Evolutionary conservation across 2,888 invertebrate species (phyloP), one percentile per base, ranked within the genome.

Genomic region (Drosophila limbata): DNA sequence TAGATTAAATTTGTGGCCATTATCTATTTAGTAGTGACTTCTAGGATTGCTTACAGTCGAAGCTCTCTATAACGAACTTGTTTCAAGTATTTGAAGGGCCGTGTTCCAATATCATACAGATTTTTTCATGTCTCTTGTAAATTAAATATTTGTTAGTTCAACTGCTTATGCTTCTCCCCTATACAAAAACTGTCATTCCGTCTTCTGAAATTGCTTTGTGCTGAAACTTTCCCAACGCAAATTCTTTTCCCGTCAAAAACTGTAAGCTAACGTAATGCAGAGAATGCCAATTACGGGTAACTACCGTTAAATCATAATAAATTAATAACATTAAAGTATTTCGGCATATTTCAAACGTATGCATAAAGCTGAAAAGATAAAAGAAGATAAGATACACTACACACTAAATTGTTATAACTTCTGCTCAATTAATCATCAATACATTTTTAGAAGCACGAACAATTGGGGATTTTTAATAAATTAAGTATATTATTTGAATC

Each of bases 321-420:
- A 77, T 79, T 62, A 85, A 88, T 85, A 73, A 61, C 65, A 85
- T 84, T 79, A 72, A 79, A 72, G 79, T 73, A 69, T 71, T 82
- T 88, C 68, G 78, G 86, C 77, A 60, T 21, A 60, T 61, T 63
- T 78, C 62, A 80, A 84, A 60, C 51, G 37, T 28, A 48, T 11
- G 10, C 25, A 21, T 11, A 15, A 19, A 6, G 9, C 19, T 4
- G 4, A 21, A 13, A 37, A 5, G 3, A 6, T 9, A 28, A 6
- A 8, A 28, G 10, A 48, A 2, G 10, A 1, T 17, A n/a, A 45
- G 31, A 15, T 31, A 62, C 53, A 10, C 55, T 55, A 15, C 5
- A 21, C 28, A 25, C 21, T 19, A n/a, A 31, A 11, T 28, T 40
- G n/a, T 0, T 9, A 9, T 17, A 19, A 19, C 19, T 2, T 2